A percentile compares a stretch with the other conserved stretches of the same genome.
phyloP scores from a whole-genome alignment of 2,797 vertebrate species.

The Distichodus sexfasciatus region DNA sequence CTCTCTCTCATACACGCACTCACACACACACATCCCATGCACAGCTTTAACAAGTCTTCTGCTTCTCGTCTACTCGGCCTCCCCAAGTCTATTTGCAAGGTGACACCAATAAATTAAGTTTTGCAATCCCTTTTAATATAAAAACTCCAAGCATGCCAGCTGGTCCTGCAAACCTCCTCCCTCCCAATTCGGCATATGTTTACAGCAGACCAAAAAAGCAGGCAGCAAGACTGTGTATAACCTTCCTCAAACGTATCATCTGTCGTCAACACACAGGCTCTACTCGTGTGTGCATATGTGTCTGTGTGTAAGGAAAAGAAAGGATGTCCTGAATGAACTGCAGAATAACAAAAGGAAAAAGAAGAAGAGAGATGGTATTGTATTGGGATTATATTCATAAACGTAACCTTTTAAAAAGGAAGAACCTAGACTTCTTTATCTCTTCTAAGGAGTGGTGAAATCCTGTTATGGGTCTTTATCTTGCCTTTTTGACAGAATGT shows the following conservation, averaged over 20 bases:
- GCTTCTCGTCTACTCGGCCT: neutral
- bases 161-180: neutral
- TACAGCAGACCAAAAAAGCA: neutral
- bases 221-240: neutral
- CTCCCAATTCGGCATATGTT: neutral
- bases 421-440: no score
- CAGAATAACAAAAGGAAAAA: no score
- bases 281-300: neutral
- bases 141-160: slow-evolving; percentile 1
- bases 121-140: slow-evolving; percentile 11
- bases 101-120: slow-evolving; percentile 21
- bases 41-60: slow-evolving; percentile 10
- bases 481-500: no score
- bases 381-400: no score
- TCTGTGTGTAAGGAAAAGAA: neutral
- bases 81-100: slow-evolving; percentile 10
- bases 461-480: no score
- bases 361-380: no score
- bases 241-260: neutral
- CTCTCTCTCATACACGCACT: neutral
- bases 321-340: no score
- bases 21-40: neutral
- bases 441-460: no score
- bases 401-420: no score
- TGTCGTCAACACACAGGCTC: neutral